Base-by-base conservation (phyloP, 2,113 vertebrate genomes). In the Numenius arquata region DNA sequence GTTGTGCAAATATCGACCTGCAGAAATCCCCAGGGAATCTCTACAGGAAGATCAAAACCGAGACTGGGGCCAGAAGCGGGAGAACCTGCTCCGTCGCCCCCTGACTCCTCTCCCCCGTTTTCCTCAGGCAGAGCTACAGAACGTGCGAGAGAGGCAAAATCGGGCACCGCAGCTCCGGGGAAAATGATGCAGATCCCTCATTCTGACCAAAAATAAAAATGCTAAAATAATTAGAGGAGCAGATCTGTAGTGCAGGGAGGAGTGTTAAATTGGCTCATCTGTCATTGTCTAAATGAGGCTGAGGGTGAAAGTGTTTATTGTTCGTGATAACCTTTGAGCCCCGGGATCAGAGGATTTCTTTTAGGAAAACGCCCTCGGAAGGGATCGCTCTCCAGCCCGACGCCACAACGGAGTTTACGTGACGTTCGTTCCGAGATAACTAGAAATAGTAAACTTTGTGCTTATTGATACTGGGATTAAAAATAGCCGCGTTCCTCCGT, bases 231-330 rank as follows among this genome's bases (percentile, higher is more conserved):
- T 62, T 41, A 63, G 88, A 59, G n/a, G 22, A 92, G 25, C 55
- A 13, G 27, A 30, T 26, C 40, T 56, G 82, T 70, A 38, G 16
- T 12, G 86, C 12, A 21, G 47, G n/a, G 43, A 84, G 38, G 34
- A 67, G 53, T 32, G 59, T 62, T 79, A 11, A 0, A 38, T 0
- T 12, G 25, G 72, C 48, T 68, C 52, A 21, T 94, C 86, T 67
- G 80, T 84, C 73, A 85, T 5, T 84, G 77, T 18, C 92, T 36
- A n/a, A 22, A 67, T 32, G 81, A 91, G 86, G 38, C 84, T 85
- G 88, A 43, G 55, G 66, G 78, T 67, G 93, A 91, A 86, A 87
- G 74, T 56, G 81, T 71, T 93, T 92, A 43, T 94, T 91, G 78
- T 27, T 61, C 50, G 5, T 6, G 56, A 56, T 85, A 96, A 95